Evolutionary conservation across 2,888 invertebrate genomes (phyloP).

Genomic region (Corbicula japonica): DNA sequence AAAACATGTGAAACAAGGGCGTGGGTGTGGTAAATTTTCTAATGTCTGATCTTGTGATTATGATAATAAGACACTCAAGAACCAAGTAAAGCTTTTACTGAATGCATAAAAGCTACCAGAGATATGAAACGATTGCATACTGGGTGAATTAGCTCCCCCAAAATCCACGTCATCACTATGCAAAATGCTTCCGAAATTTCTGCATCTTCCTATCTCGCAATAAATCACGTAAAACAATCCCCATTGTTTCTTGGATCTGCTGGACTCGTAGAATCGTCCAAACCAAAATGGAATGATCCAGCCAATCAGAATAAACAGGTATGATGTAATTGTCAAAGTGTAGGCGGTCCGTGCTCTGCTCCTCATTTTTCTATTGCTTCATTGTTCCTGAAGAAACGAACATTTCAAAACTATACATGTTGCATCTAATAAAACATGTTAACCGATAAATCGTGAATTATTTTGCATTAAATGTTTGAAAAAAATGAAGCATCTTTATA

Average conservation of each 20-base stretch:
- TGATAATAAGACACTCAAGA: too few relatives aligned
- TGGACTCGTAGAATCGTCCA: slow-evolving; percentile 45
- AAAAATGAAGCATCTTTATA: too few relatives aligned
- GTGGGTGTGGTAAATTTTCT: too few relatives aligned
- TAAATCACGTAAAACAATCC: slow-evolving; percentile 51
- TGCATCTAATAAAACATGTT: too few relatives aligned
- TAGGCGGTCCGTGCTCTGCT: slow-evolving; percentile 33
- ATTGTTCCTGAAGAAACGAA: not conserved
- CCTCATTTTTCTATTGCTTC: slow-evolving; percentile 36
- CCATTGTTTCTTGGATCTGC: slow-evolving; percentile 57
- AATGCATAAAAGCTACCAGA: too few relatives aligned
- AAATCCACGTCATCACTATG: slow-evolving; percentile 37
- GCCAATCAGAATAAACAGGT: slow-evolving; percentile 40
- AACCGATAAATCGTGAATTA: too few relatives aligned
- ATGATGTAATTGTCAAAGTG: slow-evolving; percentile 27
- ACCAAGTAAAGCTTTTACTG: too few relatives aligned
- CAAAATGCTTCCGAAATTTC: slow-evolving; percentile 25
- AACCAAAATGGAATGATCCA: slow-evolving; percentile 64
- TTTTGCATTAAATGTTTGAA: too few relatives aligned
- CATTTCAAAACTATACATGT: too few relatives aligned
- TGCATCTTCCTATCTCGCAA: slow-evolving; percentile 46
- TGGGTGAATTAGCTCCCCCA: slow-evolving; percentile 31
- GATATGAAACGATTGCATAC: slow-evolving; percentile 29
- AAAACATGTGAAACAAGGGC: too few relatives aligned
- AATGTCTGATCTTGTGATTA: too few relatives aligned